Conservation (phyloP, 2,797 vertebrate species). For the Forpus xanthops region DNA sequence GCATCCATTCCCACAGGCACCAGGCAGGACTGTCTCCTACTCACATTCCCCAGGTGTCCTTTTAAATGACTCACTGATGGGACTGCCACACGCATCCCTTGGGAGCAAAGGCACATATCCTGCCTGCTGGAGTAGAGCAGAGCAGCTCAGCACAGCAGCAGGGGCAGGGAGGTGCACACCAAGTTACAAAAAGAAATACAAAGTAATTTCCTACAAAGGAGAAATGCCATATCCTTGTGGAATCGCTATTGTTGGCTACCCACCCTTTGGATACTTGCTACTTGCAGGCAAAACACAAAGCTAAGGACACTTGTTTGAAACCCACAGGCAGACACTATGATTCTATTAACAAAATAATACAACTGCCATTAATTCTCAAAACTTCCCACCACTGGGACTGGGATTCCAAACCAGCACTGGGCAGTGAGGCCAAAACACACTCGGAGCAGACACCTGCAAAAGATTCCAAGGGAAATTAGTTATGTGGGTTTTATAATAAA, state of each 20-base stretch:
- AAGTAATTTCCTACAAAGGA: neutral
- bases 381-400: conserved; percentile 61
- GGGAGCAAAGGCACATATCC: neutral
- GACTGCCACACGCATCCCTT: neutral
- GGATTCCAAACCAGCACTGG: conserved; percentile 50
- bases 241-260: neutral
- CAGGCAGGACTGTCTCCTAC: neutral
- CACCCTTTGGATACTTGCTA: neutral
- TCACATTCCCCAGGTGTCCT: neutral
- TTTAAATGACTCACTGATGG: neutral
- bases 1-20: neutral
- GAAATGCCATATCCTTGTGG: neutral
- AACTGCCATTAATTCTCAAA: conserved; percentile 62
- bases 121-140: neutral
- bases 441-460: conserved; percentile 57
- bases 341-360: conserved; percentile 35
- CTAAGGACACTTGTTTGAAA: conserved; percentile 50
- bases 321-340: conserved; percentile 40
- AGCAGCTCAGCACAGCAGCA: neutral
- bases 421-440: conserved; percentile 64
- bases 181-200: neutral
- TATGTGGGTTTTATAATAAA: conserved; percentile 45
- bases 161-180: fast-evolving
- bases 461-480: conserved; percentile 55
- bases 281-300: conserved; percentile 22